Conservation (phyloP, 2,888 invertebrate species). For the Andrena minutula region DNA sequence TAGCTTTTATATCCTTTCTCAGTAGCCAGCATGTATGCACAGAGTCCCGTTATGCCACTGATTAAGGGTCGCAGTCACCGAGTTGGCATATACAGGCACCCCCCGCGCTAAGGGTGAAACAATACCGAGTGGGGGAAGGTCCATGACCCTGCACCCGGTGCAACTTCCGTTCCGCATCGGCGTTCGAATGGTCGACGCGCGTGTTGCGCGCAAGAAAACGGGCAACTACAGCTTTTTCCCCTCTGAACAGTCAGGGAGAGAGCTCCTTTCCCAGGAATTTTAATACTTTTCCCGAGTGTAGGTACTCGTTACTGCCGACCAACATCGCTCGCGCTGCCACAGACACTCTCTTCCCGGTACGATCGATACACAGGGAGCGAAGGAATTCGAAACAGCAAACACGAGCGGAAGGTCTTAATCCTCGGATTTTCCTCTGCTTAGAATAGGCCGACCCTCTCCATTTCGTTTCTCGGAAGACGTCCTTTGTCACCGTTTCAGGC, state of each 20-base stretch:
- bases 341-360: background rate
- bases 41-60: constrained; percentile 52
- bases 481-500: constrained; percentile 5
- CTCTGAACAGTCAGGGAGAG: background rate
- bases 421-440: background rate
- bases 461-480: constrained; percentile 1
- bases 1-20: constrained; percentile 46
- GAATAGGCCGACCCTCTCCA: background rate
- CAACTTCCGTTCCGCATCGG: constrained; percentile 62
- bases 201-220: constrained; percentile 21
- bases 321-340: background rate
- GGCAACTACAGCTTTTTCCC: constrained; percentile 21
- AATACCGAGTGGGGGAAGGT: constrained; percentile 62
- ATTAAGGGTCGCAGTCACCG: constrained; percentile 65
- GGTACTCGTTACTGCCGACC: background rate
- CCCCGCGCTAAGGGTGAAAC: constrained; percentile 53
- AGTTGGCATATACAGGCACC: constrained; percentile 42
- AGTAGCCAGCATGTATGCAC: background rate
- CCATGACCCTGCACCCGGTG: constrained; percentile 65
- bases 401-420: background rate
- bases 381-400: constrained; percentile 9
- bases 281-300: constrained; percentile 23
- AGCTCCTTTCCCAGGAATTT: constrained; percentile 15
- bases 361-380: constrained; percentile 28
- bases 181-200: constrained; percentile 41